Evolutionary conservation across 2,888 invertebrate species (phyloP).

Genomic region (Argynnis bischoffii): DNA sequence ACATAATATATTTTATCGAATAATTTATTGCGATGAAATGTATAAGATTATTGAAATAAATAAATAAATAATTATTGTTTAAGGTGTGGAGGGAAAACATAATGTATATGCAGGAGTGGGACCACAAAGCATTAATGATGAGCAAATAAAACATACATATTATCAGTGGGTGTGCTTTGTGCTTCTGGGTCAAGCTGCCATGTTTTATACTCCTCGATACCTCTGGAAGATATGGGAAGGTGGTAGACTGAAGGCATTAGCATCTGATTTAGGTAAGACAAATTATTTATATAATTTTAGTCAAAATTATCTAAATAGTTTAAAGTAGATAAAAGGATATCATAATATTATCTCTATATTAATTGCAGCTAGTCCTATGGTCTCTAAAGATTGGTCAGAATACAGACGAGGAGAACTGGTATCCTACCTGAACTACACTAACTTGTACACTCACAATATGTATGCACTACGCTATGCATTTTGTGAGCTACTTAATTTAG

Average conservation of each 20-base stretch:
- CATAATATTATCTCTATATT: not conserved
- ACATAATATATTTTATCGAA: no score
- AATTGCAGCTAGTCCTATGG: slow-evolving; percentile 76
- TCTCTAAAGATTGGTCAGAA: slow-evolving; percentile 81
- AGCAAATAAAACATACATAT: slow-evolving; percentile 82
- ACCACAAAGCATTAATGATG: slow-evolving; percentile 67
- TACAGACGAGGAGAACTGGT: slow-evolving; percentile 80
- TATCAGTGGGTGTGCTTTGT: slow-evolving; percentile 89
- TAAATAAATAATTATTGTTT: slow-evolving; percentile 7
- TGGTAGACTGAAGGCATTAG: slow-evolving; percentile 82
- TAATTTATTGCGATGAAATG: no score
- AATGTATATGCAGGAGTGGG: slow-evolving; percentile 81
- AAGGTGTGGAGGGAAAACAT: slow-evolving; percentile 75
- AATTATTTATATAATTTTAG: not conserved
- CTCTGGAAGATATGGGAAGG: slow-evolving; percentile 89
- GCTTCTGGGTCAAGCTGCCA: slow-evolving; percentile 84
- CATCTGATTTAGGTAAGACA: slow-evolving; percentile 80
- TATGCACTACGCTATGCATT: slow-evolving; percentile 86
- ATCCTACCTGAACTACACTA: slow-evolving; percentile 80
- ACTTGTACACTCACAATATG: slow-evolving; percentile 82
- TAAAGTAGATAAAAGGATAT: not conserved
- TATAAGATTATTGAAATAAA: no score
- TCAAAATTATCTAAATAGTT: not conserved
- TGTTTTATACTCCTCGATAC: slow-evolving; percentile 86
- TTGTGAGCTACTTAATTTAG: slow-evolving; percentile 88